phyloP scores from a whole-genome alignment of 2,113 vertebrate species.

The Ageneiosus marmoratus region DNA sequence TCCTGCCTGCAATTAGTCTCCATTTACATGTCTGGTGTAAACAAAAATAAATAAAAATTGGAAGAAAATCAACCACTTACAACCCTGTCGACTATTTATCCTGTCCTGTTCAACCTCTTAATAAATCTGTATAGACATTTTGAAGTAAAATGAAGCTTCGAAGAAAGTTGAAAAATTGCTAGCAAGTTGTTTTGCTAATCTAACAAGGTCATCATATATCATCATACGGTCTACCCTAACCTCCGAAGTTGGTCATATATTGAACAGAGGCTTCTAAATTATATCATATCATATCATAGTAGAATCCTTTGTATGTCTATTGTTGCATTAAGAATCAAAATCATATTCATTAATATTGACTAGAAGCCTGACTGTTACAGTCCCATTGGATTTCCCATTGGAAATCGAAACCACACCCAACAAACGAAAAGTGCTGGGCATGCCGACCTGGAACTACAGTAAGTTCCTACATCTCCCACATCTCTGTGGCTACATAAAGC shows the following conservation, averaged over 20 bases:
- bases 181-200: background rate
- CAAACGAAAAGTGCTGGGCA: background rate
- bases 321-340: background rate
- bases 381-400: background rate
- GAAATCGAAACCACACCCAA: background rate
- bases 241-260: no score
- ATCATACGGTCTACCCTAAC: no score
- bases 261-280: background rate
- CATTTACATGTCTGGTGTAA: background rate
- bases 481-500: background rate
- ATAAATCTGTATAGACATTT: background rate
- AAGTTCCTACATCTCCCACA: background rate
- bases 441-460: background rate
- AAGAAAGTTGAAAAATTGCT: background rate
- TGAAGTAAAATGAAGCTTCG: background rate
- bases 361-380: background rate
- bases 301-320: no score
- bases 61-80: background rate
- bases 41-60: background rate
- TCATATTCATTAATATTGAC: background rate
- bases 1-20: background rate
- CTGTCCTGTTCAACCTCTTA: background rate
- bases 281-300: background rate
- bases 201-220: background rate
- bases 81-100: background rate